These are phyloP conservation scores for Euphydryas editha DNA, from an alignment of 2,888 invertebrate genomes.

Conservation along the genomic window DNA sequence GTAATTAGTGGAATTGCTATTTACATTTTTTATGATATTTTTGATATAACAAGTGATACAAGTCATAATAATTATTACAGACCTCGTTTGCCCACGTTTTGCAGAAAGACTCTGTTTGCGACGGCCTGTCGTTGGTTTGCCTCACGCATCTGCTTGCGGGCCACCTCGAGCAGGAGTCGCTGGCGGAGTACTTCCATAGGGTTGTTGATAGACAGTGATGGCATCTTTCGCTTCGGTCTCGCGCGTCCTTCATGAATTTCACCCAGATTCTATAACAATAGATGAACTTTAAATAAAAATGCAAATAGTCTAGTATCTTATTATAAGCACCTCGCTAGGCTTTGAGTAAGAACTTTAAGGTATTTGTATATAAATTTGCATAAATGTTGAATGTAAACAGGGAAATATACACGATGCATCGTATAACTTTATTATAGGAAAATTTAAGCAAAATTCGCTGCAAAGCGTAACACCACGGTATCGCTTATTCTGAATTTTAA, in stretches of 20 bases:
- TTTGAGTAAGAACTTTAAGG: not conserved
- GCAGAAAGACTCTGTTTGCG: conserved; percentile 89
- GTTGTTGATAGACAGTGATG: conserved; percentile 93
- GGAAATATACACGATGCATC: conserved; percentile 13
- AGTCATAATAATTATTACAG: conserved; percentile 27
- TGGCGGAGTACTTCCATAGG: conserved; percentile 94
- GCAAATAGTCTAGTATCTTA: not conserved
- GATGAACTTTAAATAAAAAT: not conserved
- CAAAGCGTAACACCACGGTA: not conserved
- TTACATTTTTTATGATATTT: not conserved
- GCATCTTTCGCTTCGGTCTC: conserved; percentile 85
- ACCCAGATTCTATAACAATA: conserved; percentile 56
- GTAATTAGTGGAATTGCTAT: no score
- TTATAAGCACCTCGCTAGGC: not conserved
- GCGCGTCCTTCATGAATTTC: conserved; percentile 64
- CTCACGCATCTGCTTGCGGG: conserved; percentile 91
- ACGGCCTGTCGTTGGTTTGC: conserved; percentile 87
- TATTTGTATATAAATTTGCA: not conserved
- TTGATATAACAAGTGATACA: not conserved
- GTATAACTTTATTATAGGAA: not conserved
- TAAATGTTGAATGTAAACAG: not conserved
- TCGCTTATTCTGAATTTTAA: conserved; percentile 6
- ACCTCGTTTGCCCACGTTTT: conserved; percentile 90
- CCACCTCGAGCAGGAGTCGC: conserved; percentile 91
- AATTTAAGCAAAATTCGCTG: not conserved